Evolutionary conservation across 2,888 invertebrate species (phyloP).

Genomic region (Aphodius sticticus): DNA sequence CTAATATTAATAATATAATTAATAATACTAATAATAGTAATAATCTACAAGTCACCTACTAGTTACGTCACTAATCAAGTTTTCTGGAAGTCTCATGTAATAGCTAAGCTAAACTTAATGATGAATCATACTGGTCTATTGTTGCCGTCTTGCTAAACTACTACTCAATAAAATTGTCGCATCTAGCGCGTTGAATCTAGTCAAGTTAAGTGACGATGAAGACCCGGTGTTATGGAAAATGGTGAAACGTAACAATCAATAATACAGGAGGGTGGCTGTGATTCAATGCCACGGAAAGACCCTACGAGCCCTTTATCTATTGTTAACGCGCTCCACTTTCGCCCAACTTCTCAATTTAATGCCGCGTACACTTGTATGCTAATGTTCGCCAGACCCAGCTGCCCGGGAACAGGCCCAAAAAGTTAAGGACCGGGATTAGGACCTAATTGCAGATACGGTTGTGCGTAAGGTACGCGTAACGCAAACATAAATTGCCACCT

Average conservation of each 20-base stretch:
- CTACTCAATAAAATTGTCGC: neutral
- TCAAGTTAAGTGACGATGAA: neutral
- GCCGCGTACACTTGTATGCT: conserved; percentile 36
- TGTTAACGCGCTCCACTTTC: conserved; percentile 33
- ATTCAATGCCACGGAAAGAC: conserved; percentile 28
- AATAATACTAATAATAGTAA: too few relatives aligned
- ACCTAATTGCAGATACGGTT: neutral
- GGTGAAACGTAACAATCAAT: neutral
- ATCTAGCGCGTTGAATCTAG: neutral
- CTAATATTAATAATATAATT: too few relatives aligned
- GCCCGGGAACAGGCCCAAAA: neutral
- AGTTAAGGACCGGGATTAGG: neutral
- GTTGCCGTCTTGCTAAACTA: too few relatives aligned
- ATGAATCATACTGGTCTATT: too few relatives aligned
- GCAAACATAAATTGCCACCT: neutral
- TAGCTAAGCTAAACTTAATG: too few relatives aligned
- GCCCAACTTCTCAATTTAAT: conserved; percentile 35
- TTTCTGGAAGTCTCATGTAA: too few relatives aligned
- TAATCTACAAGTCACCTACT: too few relatives aligned
- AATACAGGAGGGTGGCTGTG: neutral
- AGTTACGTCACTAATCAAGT: too few relatives aligned
- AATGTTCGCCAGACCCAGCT: conserved; percentile 18
- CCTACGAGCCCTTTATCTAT: conserved; percentile 36
- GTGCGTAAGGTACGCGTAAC: neutral
- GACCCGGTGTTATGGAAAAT: neutral